phyloP scores from a whole-genome alignment of 1,140 invertebrate species.

The Agrypnia vestita region DNA sequence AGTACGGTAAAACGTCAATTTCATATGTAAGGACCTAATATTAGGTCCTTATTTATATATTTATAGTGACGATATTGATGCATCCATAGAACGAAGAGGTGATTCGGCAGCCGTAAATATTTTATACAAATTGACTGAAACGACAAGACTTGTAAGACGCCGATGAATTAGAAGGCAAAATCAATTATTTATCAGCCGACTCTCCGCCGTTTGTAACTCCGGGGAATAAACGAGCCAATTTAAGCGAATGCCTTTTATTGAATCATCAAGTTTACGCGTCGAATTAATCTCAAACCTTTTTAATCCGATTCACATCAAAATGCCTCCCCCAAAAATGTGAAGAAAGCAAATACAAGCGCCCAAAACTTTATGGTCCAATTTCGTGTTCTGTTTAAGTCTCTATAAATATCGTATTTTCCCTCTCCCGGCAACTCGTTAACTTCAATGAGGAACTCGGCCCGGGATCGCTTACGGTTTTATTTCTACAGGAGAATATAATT shows the following conservation, averaged over 20 bases:
- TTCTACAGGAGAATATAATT: constrained; percentile 1
- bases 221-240: constrained; percentile 17
- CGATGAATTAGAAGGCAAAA: too few species aligned
- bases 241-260: constrained; percentile 31
- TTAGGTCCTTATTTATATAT: too few species aligned
- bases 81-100: too few species aligned
- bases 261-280: constrained; percentile 42
- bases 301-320: constrained; percentile 37
- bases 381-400: constrained; percentile 31
- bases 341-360: constrained; percentile 29
- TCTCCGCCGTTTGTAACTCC: neutral
- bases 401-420: constrained; percentile 30
- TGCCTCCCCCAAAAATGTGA: constrained; percentile 20
- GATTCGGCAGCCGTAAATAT: too few species aligned
- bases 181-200: too few species aligned
- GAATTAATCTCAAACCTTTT: constrained; percentile 43
- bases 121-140: too few species aligned
- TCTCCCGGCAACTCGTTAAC: constrained; percentile 18
- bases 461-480: constrained; percentile 9
- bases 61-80: too few species aligned
- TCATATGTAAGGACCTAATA: too few species aligned
- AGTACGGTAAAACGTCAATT: too few species aligned
- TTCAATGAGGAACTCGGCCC: constrained; percentile 4
- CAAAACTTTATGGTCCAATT: constrained; percentile 27
- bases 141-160: too few species aligned